Conservation (phyloP, 2,888 invertebrate genomes). For the Apeira syringaria region DNA sequence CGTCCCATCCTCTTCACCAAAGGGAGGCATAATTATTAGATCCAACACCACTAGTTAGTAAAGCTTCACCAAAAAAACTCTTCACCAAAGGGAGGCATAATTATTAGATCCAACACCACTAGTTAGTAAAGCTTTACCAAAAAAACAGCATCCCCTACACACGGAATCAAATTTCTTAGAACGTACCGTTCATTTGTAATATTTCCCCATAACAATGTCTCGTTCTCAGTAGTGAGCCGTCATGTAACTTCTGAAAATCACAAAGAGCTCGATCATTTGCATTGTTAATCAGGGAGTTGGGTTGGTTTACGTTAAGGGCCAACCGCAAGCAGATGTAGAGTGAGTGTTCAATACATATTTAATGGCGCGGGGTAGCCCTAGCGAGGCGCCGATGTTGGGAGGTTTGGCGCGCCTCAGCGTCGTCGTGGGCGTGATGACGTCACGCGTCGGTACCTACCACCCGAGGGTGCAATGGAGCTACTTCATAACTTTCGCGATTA, state of each 20-base stretch:
- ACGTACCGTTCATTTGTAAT: background rate
- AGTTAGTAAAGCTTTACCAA: slow-evolving; percentile 3
- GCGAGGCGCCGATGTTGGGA: slow-evolving; percentile 3
- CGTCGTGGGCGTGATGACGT: slow-evolving; percentile 20
- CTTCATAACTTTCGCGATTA: background rate
- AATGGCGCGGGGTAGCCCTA: slow-evolving; percentile 12
- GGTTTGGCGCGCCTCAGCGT: slow-evolving; percentile 10
- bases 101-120: background rate
- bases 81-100: too few species aligned
- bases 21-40: background rate
- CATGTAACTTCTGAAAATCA: slow-evolving; percentile 11
- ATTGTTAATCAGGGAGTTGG: slow-evolving; percentile 6
- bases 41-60: slow-evolving; percentile 1
- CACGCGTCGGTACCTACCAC: slow-evolving; percentile 7
- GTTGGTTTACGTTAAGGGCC: background rate
- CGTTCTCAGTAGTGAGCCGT: background rate
- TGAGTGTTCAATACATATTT: slow-evolving; percentile 16
- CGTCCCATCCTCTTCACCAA: too few species aligned
- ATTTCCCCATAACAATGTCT: slow-evolving; percentile 1
- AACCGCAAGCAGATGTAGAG: slow-evolving; percentile 2
- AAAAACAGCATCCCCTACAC: too few species aligned
- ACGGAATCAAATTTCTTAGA: background rate
- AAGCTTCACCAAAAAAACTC: too few species aligned
- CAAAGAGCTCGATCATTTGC: slow-evolving; percentile 8
- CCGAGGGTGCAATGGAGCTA: background rate